These are phyloP conservation scores for Drosophila meridionalis DNA, from an alignment of 2,888 invertebrate species.

Conservation along the genomic window DNA sequence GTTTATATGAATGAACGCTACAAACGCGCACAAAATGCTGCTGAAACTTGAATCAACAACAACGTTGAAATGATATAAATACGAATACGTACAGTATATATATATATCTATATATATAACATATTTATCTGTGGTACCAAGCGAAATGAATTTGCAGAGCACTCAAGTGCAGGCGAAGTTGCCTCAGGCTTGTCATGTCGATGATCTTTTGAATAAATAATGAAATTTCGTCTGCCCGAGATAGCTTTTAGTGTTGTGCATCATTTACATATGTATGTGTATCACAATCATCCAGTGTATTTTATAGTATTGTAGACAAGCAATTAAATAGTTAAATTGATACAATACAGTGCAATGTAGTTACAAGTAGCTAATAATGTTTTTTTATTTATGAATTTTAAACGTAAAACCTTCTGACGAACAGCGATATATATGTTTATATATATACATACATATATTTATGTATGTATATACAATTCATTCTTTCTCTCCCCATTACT, in stretches of 20 bases:
- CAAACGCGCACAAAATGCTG: slow-evolving; percentile 2
- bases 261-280: not conserved
- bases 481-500: not conserved
- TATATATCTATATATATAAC: not conserved
- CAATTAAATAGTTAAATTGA: too few species aligned
- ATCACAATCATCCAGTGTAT: too few species aligned
- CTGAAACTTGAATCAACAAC: slow-evolving; percentile 15
- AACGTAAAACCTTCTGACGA: too few species aligned
- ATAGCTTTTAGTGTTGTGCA: not conserved
- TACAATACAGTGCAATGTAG: too few species aligned
- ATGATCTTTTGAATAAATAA: slow-evolving; percentile 70
- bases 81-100: not conserved
- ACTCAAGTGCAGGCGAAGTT: not conserved
- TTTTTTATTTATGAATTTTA: too few species aligned
- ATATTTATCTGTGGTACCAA: not conserved
- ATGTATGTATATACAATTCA: too few species aligned
- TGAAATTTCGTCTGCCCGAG: slow-evolving; percentile 62
- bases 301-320: too few species aligned
- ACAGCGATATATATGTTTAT: too few species aligned
- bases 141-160: not conserved
- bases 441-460: too few species aligned
- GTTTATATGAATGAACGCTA: slow-evolving; percentile 24
- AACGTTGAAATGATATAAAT: slow-evolving; percentile 13
- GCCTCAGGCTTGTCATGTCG: slow-evolving; percentile 32
- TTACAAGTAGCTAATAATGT: too few species aligned